These are phyloP conservation scores for Hyles lineata DNA, from an alignment of 2,888 invertebrate genomes.

Conservation along the genomic window DNA sequence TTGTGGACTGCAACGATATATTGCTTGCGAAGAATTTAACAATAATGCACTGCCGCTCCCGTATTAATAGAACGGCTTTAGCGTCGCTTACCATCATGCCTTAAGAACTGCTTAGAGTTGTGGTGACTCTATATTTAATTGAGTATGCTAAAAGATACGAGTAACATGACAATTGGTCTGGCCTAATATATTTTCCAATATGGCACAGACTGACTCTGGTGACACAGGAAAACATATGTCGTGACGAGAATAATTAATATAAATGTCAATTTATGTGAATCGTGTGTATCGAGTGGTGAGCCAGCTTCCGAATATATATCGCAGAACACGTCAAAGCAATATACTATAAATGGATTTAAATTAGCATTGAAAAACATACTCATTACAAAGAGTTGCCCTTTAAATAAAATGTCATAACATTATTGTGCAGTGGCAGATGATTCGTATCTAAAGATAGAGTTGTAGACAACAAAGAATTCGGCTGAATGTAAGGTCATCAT, in stretches of 20 bases:
- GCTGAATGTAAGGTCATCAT: constrained; percentile 7
- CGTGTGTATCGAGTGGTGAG: background rate
- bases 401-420: background rate
- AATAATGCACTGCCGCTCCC: constrained; percentile 15
- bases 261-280: background rate
- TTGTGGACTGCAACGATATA: constrained; percentile 64
- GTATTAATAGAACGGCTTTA: background rate
- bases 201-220: background rate
- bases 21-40: constrained; percentile 54
- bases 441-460: background rate
- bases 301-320: background rate
- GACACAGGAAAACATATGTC: constrained; percentile 16
- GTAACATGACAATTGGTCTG: background rate
- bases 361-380: background rate
- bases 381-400: background rate
- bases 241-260: background rate
- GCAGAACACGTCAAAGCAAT: background rate
- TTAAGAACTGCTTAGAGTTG: background rate
- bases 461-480: background rate
- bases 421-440: background rate
- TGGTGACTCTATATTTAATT: background rate
- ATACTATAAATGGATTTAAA: background rate
- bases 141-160: background rate
- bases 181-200: background rate
- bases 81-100: background rate